Base-by-base conservation (phyloP, 2,888 invertebrate species). In the Acanthosepion esculentum region DNA sequence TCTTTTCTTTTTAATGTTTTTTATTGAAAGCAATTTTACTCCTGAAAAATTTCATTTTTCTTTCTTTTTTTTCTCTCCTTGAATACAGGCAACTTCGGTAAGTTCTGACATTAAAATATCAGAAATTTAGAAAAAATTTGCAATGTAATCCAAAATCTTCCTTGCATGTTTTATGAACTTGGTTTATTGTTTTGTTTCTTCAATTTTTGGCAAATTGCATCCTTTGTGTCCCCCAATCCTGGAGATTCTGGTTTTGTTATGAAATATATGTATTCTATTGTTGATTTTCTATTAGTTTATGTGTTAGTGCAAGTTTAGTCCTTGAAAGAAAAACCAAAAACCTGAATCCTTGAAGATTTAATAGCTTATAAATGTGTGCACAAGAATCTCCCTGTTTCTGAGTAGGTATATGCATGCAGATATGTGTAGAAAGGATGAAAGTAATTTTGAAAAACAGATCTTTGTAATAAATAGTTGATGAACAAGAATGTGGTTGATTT, bases 381-480 rank as follows among this genome's bases (percentile, higher is more conserved):
- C 50, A 50, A n/a, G 8, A 55, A 18, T 64, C 20, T 91, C 92
- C 26, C 15, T 93, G 55, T 94, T 48, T 64, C 48, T 64, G 23
- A 59, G 53, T 95, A 48, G 78, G 64, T 94, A 48, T 48, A 50
- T 94, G 50, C 48, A 93, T 94, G 59, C 48, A 91, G 26, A 91
- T 92, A 59, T 92, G 59, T 55, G 59, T 55, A 59, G 55, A 55
- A 5, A 20, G 4, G 20, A 55, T 18, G 55, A 20, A 18, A 20
- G 55, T 55, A 20, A 20, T 55, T 5, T 20, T 55, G 20, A 18
- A 55, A 20, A 15, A 55, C 15, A 55, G 4, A 41, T 20, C 4
- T 55, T 18, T 55, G 15, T 8, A 55, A 55, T 55, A 15, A 20
- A 55, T 55, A 18, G 15, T 55, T 55, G 55, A 55, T 55, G 55